Conservation (phyloP, 37 sponge, comb jelly and placozoan species). For the Lycopodina hypogea region DNA sequence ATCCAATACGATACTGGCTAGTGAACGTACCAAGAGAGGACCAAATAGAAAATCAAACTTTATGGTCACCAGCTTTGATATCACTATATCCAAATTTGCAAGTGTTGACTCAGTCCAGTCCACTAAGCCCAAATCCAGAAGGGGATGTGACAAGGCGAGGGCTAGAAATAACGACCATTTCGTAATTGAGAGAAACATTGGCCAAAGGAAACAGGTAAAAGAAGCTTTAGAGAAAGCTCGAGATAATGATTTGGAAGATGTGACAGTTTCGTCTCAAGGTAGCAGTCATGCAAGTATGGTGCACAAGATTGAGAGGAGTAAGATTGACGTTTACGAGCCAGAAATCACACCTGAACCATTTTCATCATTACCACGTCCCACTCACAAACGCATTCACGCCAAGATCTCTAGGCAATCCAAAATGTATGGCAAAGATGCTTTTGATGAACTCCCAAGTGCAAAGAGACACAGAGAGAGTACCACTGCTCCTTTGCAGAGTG, state of each 20-base stretch:
- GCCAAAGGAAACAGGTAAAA: background rate
- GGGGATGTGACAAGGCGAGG: background rate
- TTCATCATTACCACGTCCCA: too few species aligned
- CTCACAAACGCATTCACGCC: too few species aligned
- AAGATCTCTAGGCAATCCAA: background rate
- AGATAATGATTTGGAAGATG: background rate
- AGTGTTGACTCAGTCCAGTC: background rate
- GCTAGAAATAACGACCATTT: background rate
- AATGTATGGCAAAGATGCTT: background rate
- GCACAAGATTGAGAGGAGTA: too few species aligned
- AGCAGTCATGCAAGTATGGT: too few species aligned
- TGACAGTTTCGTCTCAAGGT: too few species aligned
- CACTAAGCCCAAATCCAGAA: background rate
- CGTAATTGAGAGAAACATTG: background rate
- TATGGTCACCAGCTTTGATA: background rate
- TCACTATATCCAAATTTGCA: background rate
- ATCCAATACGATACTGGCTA: constrained; percentile 1
- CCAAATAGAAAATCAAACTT: background rate
- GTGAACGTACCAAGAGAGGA: constrained; percentile 8
- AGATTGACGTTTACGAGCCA: constrained; percentile 9
- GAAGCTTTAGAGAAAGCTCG: background rate
- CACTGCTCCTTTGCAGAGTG: background rate
- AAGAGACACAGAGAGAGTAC: background rate
- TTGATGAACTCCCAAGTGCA: background rate
- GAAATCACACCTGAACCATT: background rate